Conservation (phyloP, 2,113 vertebrate genomes). For the Caracal caracal region DNA sequence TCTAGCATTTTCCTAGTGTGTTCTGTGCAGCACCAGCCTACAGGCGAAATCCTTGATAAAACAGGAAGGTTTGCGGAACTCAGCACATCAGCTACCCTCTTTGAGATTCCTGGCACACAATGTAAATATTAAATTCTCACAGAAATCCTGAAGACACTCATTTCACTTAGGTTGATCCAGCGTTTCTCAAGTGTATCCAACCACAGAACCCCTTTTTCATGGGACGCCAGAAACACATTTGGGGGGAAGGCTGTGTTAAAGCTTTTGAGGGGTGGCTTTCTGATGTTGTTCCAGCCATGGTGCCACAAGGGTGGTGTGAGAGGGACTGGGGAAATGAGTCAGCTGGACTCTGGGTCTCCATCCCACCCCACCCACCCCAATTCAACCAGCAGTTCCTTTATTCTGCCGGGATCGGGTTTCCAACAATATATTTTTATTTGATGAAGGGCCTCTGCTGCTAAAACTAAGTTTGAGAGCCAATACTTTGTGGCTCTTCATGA, state of each 20-base stretch:
- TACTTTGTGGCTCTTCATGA: neutral
- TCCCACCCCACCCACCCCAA: neutral
- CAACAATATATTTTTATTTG: neutral
- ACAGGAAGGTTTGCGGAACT: neutral
- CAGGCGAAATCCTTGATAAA: neutral
- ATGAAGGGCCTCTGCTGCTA: neutral
- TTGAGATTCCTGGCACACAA: neutral
- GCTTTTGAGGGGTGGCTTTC: neutral
- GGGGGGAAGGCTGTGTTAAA: neutral
- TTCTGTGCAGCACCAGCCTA: neutral
- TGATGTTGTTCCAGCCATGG: neutral
- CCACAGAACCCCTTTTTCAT: neutral
- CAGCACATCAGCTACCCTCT: no score
- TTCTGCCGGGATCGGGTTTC: neutral
- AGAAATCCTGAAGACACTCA: neutral
- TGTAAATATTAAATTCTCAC: neutral
- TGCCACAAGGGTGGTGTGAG: neutral
- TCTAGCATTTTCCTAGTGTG: neutral
- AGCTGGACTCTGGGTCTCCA: neutral
- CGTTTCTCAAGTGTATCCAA: neutral
- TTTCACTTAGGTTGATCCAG: neutral
- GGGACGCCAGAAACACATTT: neutral
- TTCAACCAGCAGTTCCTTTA: neutral
- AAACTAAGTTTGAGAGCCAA: neutral
- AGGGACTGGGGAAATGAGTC: neutral